Evolutionary conservation across 2,797 vertebrate genomes (phyloP), one percentile per base, ranked within the genome.

Genomic region (Phoeniculus purpureus): DNA sequence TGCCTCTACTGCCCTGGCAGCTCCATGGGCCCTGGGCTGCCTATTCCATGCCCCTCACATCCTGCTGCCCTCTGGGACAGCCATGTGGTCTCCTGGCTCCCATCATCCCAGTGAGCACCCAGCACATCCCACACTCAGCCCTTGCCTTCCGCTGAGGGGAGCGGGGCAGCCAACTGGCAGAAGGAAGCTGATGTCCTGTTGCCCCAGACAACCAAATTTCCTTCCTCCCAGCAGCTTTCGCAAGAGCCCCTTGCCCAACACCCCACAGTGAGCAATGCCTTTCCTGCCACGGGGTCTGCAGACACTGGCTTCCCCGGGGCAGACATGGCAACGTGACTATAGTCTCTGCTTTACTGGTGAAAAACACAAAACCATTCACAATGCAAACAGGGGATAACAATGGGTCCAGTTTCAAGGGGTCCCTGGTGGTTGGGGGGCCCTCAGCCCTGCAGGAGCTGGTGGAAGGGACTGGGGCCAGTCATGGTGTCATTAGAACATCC

Each of bases 11-110:
- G 1, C 5, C 23, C 48, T 17, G 48, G 31, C 40, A 74, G 25
- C 40, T 37, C 45, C n/a, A 5, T 3, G 1, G 27, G 34, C 32
- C 25, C 14, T 43, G 56, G 18, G 34, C 16, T 3, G 1, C 51
- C 56, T 2, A 0, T 31, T 25, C 68, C 1, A 0, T 0, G 0
- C 15, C 16, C 31, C 58, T 65, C 37, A 14, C 25, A 9, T 11
- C 29, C 34, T 3, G 6, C 54, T 3, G 1, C 32, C 18, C 2
- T 32, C 6, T 6, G 2, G 16, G 23, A n/a, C 1, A 2, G 8
- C 25, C 26, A 9, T 31, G 15, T 34, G 8, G 1, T 48, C 48
- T 13, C 48, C 9, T 2, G 12, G 47, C 32, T 32, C 43, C 37
- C 23, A 9, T 10, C 37, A 31, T 17, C 31, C 17, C 56, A 8